Evolutionary conservation across 2,113 vertebrate species (phyloP), one percentile per base, ranked within the genome.

Genomic region (Strix uralensis): DNA sequence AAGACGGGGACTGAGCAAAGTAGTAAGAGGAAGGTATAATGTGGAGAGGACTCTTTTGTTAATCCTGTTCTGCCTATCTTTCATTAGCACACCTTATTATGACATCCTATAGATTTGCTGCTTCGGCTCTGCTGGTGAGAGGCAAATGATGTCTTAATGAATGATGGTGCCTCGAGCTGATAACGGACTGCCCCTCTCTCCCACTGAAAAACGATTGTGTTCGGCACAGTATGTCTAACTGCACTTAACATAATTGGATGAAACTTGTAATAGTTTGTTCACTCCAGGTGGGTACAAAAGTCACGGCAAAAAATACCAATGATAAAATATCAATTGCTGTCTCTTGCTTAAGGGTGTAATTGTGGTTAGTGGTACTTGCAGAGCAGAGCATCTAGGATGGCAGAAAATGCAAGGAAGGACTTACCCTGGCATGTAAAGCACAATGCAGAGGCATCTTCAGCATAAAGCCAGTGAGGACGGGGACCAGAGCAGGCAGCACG

Each of bases 101-200:
- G 86, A 74, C 81, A 93, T 91, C 80, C 91, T 29, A 67, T n/a
- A 92, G 72, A 89, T 77, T 92, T 58, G 72, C 71, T 81, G 94
- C 88, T 95, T 77, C 3, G 1, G 92, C 94, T 89, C 61, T 32
- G 52, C 94, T 93, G 70, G 85, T 18, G 90, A 96, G 89, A 96
- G 77, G 91, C 82, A 97, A 96, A 96, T 87, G 83, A 92, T 93
- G 73, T 87, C 94, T 95, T 97, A 96, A 97, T 93, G 95, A 97
- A 95, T 29, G 91, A 65, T 20, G 77, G 95, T 86, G 91, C 80
- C 94, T 93, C 0, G 80, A 93, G 90, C 91, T 73, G 96, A 71
- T 91, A 87, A 94, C 54, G 47, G 58, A 59, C 82, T 79, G 88
- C 87, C 90, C 91, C 88, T 81, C 63, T 79, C 87, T 94, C 27